Evolutionary conservation across 2,113 vertebrate genomes (phyloP).

Genomic region (Corynorhinus townsendii): DNA sequence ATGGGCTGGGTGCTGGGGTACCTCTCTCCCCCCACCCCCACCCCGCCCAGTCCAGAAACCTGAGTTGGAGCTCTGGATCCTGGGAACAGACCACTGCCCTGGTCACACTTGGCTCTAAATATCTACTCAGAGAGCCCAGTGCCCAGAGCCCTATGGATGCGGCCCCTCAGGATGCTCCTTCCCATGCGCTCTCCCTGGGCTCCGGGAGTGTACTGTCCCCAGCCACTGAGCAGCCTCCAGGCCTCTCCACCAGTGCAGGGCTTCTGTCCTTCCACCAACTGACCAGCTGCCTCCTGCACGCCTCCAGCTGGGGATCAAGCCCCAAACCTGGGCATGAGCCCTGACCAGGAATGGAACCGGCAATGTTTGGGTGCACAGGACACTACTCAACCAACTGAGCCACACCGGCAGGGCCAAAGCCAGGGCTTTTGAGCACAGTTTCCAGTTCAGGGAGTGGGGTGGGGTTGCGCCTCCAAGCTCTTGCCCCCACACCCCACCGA

Average conservation of each 20-base stretch:
- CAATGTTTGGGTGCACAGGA: neutral
- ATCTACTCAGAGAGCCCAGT: neutral
- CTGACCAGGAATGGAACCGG: neutral
- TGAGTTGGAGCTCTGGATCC: neutral
- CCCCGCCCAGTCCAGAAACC: rapidly evolving
- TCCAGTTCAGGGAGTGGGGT: too few relatives aligned
- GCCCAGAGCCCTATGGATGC: neutral
- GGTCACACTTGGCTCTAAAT: neutral
- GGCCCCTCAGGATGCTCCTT: neutral
- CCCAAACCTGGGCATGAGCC: neutral
- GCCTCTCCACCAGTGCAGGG: neutral
- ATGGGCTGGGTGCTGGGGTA: neutral
- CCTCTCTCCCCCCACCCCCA: too few relatives aligned
- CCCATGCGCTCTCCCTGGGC: rapidly evolving
- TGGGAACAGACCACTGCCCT: neutral
- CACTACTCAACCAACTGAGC: neutral
- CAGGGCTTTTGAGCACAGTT: neutral
- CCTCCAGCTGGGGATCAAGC: neutral
- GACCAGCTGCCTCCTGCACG: neutral
- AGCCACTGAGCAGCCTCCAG: rapidly evolving
- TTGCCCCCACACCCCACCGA: neutral
- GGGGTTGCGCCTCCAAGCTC: neutral
- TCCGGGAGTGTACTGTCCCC: too few relatives aligned
- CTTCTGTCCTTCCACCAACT: neutral
- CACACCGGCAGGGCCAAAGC: neutral